Evolutionary conservation across 1,140 invertebrate genomes (phyloP), one percentile per base, ranked within the genome.

Genomic region (Chymomyza costata): DNA sequence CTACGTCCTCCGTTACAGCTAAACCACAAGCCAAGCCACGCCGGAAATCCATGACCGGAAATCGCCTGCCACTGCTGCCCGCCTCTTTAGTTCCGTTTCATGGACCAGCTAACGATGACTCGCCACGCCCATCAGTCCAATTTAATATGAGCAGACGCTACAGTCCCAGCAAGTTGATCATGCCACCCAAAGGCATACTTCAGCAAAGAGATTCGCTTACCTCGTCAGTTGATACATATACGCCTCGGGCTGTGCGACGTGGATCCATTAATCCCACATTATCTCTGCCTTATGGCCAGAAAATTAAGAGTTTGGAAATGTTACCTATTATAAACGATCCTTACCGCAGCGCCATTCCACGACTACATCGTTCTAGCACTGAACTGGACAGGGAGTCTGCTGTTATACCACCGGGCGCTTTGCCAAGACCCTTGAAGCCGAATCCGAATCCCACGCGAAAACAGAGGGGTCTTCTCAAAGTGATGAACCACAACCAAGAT

Each of bases 381-480:
- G 83, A 85, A 1, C 39, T 84, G 48, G 38, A 41, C 10, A 58
- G 46, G 19, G 82, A 84, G 17, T 39, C 60, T 0, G 51, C 76
- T 3, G 44, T 70, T 21, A 80, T 84, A 63, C 82, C 82, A 30
- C 82, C 82, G 11, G 81, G 80, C 5, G 50, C 71, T 18, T 37
- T 85, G 51, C 83, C 83, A 19, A 65, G 80, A 18, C 83, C 83
- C 10, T 18, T 84, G 2, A 82, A 80, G 60, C 71, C 83, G 47
- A 85, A 83, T 55, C 60, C 63, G 11, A 85, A 85, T 68, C 83
- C 83, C 3, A 85, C 83, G 5, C 62, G 83, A 31, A 71, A 54
- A 15, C 83, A 85, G 44, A 63, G 66, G 1, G 83, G 83, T 1
- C 34, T 85, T 11, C 53, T 85, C 7, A 46, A 57, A 11, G 63